Percentiles rank a stretch among this genome's conserved stretches.
phyloP scores from a whole-genome alignment of 37 sponge, comb jelly and placozoan species.

The Petrosia ficiformis region DNA sequence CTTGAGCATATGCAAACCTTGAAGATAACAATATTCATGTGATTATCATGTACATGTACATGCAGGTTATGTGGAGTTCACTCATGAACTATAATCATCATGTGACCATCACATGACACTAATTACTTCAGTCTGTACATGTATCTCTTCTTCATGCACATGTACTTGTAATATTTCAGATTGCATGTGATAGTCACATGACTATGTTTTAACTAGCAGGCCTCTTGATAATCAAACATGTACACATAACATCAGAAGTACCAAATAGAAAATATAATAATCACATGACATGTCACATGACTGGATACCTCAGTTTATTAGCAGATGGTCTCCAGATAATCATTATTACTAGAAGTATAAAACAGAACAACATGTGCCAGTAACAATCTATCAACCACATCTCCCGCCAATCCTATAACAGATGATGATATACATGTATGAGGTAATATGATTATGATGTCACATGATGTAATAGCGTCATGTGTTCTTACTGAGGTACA shows the following conservation, averaged over 20 bases:
- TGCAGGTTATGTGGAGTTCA: no score
- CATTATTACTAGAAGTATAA: slow-evolving; percentile 78
- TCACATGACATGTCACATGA: no score
- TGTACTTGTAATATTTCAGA: background rate
- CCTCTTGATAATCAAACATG: no score
- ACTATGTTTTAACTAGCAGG: no score
- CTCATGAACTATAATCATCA: no score
- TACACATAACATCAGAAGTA: no score
- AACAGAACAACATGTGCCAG: slow-evolving; percentile 82
- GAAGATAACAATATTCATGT: no score
- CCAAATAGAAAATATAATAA: no score
- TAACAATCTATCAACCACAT: slow-evolving; percentile 76
- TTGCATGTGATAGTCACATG: background rate
- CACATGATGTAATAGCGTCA: background rate
- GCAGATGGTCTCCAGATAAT: slow-evolving; percentile 81
- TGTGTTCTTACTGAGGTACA: background rate
- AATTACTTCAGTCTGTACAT: no score
- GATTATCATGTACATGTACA: no score
- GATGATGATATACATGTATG: background rate
- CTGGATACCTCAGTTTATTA: slow-evolving; percentile 68
- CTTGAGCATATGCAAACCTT: slow-evolving; percentile 60
- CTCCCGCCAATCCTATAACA: slow-evolving; percentile 69
- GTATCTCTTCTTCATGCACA: no score
- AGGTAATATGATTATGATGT: no score
- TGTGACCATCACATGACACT: background rate